Evolutionary conservation across 1,140 invertebrate species (phyloP).

Genomic region (Bathynomus jamesi): DNA sequence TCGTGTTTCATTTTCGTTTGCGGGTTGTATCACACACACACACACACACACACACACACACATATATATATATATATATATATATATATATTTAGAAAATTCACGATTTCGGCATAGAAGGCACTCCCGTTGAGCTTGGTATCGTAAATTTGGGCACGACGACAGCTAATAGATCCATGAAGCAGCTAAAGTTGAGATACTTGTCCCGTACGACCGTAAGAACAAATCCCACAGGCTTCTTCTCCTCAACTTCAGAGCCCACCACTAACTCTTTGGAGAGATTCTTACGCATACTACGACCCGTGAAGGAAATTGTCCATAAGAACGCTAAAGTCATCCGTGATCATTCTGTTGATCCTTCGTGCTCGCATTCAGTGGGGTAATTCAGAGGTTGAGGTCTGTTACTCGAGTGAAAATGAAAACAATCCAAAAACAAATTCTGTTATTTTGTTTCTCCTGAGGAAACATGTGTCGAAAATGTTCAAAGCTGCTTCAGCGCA

Average conservation of each 20-base stretch:
- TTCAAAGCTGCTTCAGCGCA: too few species aligned
- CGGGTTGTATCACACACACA: too few species aligned
- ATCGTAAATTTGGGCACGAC: conserved; percentile 83
- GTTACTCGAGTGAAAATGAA: conserved; percentile 29
- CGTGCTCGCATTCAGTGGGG: conserved; percentile 23
- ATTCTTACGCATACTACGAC: conserved; percentile 57
- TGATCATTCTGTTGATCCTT: conserved; percentile 72
- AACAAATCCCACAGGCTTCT: conserved; percentile 63
- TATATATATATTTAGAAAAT: too few species aligned
- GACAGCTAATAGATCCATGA: conserved; percentile 67
- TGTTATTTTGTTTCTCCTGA: conserved; percentile 74
- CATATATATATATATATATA: too few species aligned
- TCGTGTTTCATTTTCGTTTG: too few species aligned
- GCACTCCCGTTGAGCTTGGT: conserved; percentile 54
- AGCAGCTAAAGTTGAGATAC: conserved; percentile 81
- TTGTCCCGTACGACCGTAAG: conserved; percentile 68
- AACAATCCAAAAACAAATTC: conserved; percentile 37
- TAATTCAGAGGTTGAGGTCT: conserved; percentile 25
- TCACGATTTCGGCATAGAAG: conserved; percentile 39
- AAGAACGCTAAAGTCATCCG: conserved; percentile 66
- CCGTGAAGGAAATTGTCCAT: conserved; percentile 64
- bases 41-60: too few species aligned
- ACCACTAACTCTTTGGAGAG: conserved; percentile 37
- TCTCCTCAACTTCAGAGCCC: conserved; percentile 65
- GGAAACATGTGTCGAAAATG: conserved; percentile 76